A percentile compares a stretch with the other conserved stretches of the same genome.
Conservation (phyloP, 2,888 invertebrate genomes). For the Cephus runcator region DNA sequence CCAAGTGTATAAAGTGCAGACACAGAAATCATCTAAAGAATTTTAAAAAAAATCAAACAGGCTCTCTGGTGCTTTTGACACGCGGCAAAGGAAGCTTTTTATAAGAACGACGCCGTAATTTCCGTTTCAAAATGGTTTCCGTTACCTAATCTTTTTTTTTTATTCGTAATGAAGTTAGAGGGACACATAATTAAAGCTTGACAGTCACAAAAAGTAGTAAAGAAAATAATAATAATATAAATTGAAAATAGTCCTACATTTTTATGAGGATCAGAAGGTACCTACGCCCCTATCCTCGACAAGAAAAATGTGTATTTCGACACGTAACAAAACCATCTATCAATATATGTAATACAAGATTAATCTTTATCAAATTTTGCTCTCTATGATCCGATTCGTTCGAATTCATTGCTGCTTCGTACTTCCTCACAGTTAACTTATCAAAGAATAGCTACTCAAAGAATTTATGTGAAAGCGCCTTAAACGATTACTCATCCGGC, state of each 20-base stretch:
- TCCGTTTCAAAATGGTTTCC: not conserved
- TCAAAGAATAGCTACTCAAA: too few relatives aligned
- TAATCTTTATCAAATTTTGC: too few relatives aligned
- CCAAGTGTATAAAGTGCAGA: not conserved
- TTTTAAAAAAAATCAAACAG: not conserved
- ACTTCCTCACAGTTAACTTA: too few relatives aligned
- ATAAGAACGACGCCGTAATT: not conserved
- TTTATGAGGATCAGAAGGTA: not conserved
- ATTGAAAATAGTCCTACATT: not conserved
- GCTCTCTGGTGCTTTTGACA: not conserved
- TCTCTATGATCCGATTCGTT: too few relatives aligned
- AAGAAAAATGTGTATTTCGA: not conserved
- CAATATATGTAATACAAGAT: too few relatives aligned
- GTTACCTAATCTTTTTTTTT: not conserved
- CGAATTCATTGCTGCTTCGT: too few relatives aligned
- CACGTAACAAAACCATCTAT: not conserved
- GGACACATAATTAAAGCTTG: not conserved
- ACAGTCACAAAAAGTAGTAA: not conserved
- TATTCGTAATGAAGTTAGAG: not conserved
- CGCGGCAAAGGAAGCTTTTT: not conserved
- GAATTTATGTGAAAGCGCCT: too few relatives aligned
- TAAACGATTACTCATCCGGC: too few relatives aligned
- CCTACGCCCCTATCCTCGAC: too few relatives aligned
- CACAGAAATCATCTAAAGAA: not conserved
- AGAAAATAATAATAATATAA: not conserved